Conservation (phyloP, 2,888 invertebrate genomes). For the Polyploca ridens region DNA sequence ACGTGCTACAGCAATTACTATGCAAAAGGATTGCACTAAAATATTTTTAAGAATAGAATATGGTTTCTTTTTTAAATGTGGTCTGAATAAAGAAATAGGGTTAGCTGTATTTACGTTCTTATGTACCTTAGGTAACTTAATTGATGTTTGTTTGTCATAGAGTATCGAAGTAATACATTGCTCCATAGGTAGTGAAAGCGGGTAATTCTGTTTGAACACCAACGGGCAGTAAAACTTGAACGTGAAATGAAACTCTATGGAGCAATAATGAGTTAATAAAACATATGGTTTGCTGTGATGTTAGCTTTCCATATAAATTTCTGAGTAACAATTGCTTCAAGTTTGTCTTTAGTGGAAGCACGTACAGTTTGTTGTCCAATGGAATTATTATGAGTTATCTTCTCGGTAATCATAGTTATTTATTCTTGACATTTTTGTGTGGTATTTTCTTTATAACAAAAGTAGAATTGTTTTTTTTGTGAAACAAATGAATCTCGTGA, state of each 20-base stretch:
- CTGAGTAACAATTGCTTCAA: slow-evolving; percentile 30
- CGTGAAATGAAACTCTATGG: slow-evolving; percentile 59
- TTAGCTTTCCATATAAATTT: slow-evolving; percentile 43
- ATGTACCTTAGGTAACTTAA: slow-evolving; percentile 62
- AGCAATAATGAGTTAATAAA: slow-evolving; percentile 64
- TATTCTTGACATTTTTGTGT: too few relatives aligned
- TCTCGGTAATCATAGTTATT: background rate
- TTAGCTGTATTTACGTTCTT: slow-evolving; percentile 45
- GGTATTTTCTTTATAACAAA: too few relatives aligned
- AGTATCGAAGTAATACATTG: slow-evolving; percentile 66
- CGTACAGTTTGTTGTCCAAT: slow-evolving; percentile 27
- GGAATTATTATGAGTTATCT: slow-evolving; percentile 3
- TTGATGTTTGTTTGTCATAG: slow-evolving; percentile 77
- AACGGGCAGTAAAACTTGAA: slow-evolving; percentile 62
- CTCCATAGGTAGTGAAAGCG: slow-evolving; percentile 65
- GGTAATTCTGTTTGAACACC: slow-evolving; percentile 69
- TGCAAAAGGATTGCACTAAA: slow-evolving; percentile 34
- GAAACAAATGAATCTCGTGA: slow-evolving; percentile 19
- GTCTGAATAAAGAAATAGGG: slow-evolving; percentile 32
- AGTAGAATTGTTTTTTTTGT: slow-evolving; percentile 18
- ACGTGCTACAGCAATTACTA: slow-evolving; percentile 28
- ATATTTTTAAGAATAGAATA: too few relatives aligned
- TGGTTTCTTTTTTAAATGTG: too few relatives aligned
- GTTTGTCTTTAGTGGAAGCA: slow-evolving; percentile 29
- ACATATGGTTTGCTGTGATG: slow-evolving; percentile 41